A percentile compares a stretch with the other conserved stretches of the same genome.
Evolutionary conservation across 1,140 invertebrate species (phyloP).

Genomic region (Paracyclopina nana): DNA sequence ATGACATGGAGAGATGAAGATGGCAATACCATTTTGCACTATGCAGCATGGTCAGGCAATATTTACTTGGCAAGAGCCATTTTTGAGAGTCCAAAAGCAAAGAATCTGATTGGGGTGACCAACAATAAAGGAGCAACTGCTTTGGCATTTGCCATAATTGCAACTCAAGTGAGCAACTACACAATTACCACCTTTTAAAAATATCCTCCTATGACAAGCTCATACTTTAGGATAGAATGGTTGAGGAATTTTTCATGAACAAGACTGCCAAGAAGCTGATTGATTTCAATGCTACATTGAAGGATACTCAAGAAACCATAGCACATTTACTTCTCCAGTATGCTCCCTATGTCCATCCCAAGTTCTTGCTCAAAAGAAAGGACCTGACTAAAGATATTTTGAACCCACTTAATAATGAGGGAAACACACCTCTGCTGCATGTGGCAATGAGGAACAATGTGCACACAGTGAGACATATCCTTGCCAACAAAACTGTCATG

Average conservation of each 20-base stretch:
- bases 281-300: background rate
- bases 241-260: constrained; percentile 14
- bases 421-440: constrained; percentile 3
- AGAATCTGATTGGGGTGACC: background rate
- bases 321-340: constrained; percentile 7
- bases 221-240: background rate
- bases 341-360: background rate
- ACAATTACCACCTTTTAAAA: too few species aligned
- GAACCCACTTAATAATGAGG: background rate
- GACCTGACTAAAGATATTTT: background rate
- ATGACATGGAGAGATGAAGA: background rate
- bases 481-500: background rate
- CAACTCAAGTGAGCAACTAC: background rate
- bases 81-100: background rate
- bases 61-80: background rate
- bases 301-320: background rate
- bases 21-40: background rate
- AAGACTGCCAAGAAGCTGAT: constrained; percentile 2
- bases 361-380: constrained; percentile 12
- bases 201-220: too few species aligned
- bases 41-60: background rate
- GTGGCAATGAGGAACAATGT: background rate
- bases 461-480: background rate
- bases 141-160: background rate
- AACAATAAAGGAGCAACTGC: background rate